Base-by-base conservation (phyloP, 2,888 invertebrate species). In the Ectobius pallidus region DNA sequence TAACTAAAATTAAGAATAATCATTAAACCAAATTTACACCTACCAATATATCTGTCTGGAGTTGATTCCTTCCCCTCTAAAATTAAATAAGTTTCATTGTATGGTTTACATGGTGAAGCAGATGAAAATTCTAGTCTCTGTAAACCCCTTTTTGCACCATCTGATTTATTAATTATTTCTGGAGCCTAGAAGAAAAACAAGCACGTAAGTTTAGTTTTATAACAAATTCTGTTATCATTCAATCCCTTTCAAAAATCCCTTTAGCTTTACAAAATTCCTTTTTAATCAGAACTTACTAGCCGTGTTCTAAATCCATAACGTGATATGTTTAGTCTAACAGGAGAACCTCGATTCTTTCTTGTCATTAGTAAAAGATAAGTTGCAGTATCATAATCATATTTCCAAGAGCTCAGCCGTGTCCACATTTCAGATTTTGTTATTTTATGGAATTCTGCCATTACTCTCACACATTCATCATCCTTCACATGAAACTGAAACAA, bases 371-470 rank as follows among this genome's bases (percentile, higher is more conserved):
- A 81, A 75, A 91, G 86, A 83, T 94, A 94, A 0, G 92, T 92
- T 2, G 93, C 90, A 0, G 91, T 91, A 79, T 89, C 84, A 80
- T 92, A 90, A 82, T 92, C 91, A 79, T 89, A 91, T 67, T 85
- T 84, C 88, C 89, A 89, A 80, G 85, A 81, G 27, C 79, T 80
- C 52, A 89, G 77, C 76, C 82, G 81, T 30, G 80, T 80, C 86
- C 86, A 86, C 81, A 87, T 82, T 22, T 81, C 81, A 27, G 84
- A 83, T n/a, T 78, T 76, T 20, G 80, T 78, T 68, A 81, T 79
- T 11, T 80, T 78, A 61, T 80, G 80, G 77, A 81, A 79, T 6
- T 79, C 78, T 9, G 82, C 80, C 80, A 84, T 80, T 9, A 80
- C 79, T 20, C 78, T 78, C 27, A 83, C 62, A 27, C 82, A 81